Evolutionary conservation across 2,888 invertebrate genomes (phyloP).

Genomic region (Drosophila limbata): DNA sequence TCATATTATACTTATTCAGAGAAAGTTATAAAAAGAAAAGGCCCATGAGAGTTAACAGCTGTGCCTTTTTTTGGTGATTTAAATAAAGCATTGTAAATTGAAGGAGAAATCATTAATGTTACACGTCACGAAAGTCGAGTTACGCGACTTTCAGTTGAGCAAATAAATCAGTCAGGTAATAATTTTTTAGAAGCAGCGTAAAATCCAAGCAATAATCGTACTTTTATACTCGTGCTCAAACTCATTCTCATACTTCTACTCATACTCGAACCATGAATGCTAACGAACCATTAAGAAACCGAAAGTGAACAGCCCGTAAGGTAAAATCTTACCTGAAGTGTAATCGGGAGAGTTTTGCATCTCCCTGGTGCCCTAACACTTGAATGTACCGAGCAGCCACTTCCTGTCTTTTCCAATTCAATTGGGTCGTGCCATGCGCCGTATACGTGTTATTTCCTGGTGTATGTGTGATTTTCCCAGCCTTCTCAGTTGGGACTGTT

Average conservation of each 20-base stretch:
- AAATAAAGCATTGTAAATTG: neutral
- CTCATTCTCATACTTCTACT: neutral
- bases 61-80: conserved; percentile 8
- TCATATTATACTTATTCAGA: conserved; percentile 7
- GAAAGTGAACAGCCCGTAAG: conserved; percentile 32
- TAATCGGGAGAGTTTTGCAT: conserved; percentile 8
- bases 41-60: conserved; percentile 7
- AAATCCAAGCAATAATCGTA: conserved; percentile 16
- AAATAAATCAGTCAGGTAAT: conserved; percentile 71
- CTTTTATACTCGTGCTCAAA: neutral
- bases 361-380: conserved; percentile 8
- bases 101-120: neutral
- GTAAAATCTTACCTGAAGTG: conserved; percentile 11
- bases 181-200: conserved; percentile 50
- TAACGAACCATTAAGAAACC: conserved; percentile 50
- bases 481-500: conserved; percentile 11
- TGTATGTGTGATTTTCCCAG: conserved; percentile 5
- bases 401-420: conserved; percentile 42
- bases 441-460: conserved; percentile 54
- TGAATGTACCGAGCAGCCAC: conserved; percentile 9
- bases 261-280: conserved; percentile 55
- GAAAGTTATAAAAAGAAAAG: neutral
- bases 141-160: conserved; percentile 56
- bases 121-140: conserved; percentile 16
- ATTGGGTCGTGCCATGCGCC: conserved; percentile 29